A percentile compares a stretch with the other conserved stretches of the same genome.
phyloP scores from a whole-genome alignment of 2,113 vertebrate species.

The Aepyceros melampus region DNA sequence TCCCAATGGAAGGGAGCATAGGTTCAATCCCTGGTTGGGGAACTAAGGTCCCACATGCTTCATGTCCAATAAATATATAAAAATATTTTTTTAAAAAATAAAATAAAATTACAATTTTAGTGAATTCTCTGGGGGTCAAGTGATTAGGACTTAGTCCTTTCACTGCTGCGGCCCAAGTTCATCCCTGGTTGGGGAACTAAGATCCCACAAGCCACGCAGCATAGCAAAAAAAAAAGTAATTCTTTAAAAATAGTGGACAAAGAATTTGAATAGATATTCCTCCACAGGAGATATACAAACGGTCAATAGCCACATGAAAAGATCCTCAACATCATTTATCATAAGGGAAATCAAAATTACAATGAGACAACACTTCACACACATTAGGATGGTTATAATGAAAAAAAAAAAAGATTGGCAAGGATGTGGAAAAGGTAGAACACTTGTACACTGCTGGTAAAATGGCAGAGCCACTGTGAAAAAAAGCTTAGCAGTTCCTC shows the following conservation, averaged over 20 bases:
- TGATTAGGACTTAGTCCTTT: background rate
- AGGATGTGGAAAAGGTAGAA: background rate
- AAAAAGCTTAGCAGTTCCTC: background rate
- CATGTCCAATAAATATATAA: too few relatives aligned
- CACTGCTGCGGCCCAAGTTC: background rate
- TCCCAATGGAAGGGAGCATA: too few relatives aligned
- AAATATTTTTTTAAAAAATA: too few relatives aligned
- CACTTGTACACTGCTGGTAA: background rate
- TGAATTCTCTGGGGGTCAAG: background rate
- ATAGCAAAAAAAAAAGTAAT: background rate
- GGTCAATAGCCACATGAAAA: background rate
- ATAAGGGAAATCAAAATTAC: constrained; percentile 2
- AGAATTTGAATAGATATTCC: background rate
- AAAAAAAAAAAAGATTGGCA: background rate
- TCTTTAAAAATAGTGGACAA: background rate
- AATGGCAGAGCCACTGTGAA: background rate
- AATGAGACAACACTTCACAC: background rate
- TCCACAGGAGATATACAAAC: background rate
- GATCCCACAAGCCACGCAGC: background rate
- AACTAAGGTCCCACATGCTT: too few relatives aligned
- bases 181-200: background rate
- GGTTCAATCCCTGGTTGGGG: too few relatives aligned
- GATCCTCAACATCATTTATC: background rate
- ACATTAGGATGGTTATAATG: background rate
- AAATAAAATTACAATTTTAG: background rate